Percentiles rank a stretch among this genome's conserved stretches.
These are phyloP conservation scores for Octonoba sinensis DNA, from an alignment of 2,888 invertebrate species.

Conservation along the genomic window DNA sequence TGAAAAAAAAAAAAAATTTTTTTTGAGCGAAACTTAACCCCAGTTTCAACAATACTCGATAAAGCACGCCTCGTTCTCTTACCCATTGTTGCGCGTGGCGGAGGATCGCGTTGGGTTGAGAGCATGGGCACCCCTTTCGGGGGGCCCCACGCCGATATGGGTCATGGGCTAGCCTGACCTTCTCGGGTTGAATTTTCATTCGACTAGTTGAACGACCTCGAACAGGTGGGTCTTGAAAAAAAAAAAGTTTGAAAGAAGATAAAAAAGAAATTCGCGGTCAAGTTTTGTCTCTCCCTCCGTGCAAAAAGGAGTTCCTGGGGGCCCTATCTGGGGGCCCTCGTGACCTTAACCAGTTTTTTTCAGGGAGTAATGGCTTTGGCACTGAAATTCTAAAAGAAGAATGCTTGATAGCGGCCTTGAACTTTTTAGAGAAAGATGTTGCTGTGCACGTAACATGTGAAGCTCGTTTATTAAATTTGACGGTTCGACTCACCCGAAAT, in stretches of 20 bases:
- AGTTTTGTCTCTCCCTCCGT: conserved; percentile 12
- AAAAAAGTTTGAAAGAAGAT: conserved; percentile 7
- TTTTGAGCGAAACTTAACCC: neutral
- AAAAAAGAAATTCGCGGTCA: conserved; percentile 41
- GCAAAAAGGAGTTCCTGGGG: conserved; percentile 15
- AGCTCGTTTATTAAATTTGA: too few species aligned
- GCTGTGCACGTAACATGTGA: too few species aligned
- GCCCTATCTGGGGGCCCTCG: conserved; percentile 15
- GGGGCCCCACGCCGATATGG: conserved; percentile 33
- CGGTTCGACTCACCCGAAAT: too few species aligned
- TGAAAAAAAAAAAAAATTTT: neutral
- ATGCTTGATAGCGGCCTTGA: conserved; percentile 24
- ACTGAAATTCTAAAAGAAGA: conserved; percentile 12
- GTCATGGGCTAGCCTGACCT: conserved; percentile 48
- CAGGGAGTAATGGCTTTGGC: conserved; percentile 11
- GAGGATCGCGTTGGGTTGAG: too few species aligned
- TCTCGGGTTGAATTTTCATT: neutral
- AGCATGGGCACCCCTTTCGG: conserved; percentile 2
- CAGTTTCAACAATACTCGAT: conserved; percentile 10
- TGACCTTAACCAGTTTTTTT: conserved; percentile 48
- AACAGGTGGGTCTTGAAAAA: conserved; percentile 32
- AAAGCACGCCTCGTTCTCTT: conserved; percentile 1
- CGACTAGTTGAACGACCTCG: conserved; percentile 41
- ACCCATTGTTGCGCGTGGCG: too few species aligned
- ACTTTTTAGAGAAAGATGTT: conserved; percentile 8